Percentiles rank a stretch among this genome's conserved stretches.
Evolutionary conservation across 2,888 invertebrate species (phyloP).

Genomic region (Masnerella sp.): DNA sequence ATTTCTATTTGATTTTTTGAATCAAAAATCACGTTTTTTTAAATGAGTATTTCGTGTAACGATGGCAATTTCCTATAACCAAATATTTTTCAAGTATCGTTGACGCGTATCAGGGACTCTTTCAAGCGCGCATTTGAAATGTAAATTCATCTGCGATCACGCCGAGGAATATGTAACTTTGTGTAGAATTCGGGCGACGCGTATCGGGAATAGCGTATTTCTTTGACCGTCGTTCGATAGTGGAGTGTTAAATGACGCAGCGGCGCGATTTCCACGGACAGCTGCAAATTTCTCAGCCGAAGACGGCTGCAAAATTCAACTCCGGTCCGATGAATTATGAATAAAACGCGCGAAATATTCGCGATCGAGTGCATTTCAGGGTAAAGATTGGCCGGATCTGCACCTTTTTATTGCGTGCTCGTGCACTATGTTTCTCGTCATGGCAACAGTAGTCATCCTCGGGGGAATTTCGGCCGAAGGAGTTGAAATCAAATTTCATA

Average conservation of each 20-base stretch:
- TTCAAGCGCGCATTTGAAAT: conserved; percentile 38
- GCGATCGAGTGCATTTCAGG: conserved; percentile 51
- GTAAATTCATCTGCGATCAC: conserved; percentile 45
- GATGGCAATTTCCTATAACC: conserved; percentile 28
- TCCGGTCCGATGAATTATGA: conserved; percentile 60
- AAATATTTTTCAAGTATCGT: conserved; percentile 30
- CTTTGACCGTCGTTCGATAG: conserved; percentile 49
- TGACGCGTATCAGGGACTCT: conserved; percentile 13
- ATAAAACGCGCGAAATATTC: conserved; percentile 57
- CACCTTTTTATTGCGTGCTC: conserved; percentile 38
- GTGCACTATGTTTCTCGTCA: conserved; percentile 37
- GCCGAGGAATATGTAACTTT: conserved; percentile 40
- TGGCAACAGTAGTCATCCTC: conserved; percentile 37
- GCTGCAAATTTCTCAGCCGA: conserved; percentile 53
- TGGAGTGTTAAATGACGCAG: conserved; percentile 51
- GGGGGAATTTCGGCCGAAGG: conserved; percentile 22
- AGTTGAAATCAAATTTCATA: conserved; percentile 54
- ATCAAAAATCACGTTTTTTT: not conserved
- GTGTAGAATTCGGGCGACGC: conserved; percentile 35
- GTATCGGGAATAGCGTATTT: conserved; percentile 42
- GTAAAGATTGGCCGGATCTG: conserved; percentile 43
- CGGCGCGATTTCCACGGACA: conserved; percentile 46
- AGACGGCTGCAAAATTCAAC: conserved; percentile 53
- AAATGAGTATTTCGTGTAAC: conserved; percentile 25
- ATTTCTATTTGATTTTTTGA: not conserved